These are phyloP conservation scores for Periophthalmus magnuspinnatus DNA, from an alignment of 2,797 vertebrate genomes.

Conservation along the genomic window DNA sequence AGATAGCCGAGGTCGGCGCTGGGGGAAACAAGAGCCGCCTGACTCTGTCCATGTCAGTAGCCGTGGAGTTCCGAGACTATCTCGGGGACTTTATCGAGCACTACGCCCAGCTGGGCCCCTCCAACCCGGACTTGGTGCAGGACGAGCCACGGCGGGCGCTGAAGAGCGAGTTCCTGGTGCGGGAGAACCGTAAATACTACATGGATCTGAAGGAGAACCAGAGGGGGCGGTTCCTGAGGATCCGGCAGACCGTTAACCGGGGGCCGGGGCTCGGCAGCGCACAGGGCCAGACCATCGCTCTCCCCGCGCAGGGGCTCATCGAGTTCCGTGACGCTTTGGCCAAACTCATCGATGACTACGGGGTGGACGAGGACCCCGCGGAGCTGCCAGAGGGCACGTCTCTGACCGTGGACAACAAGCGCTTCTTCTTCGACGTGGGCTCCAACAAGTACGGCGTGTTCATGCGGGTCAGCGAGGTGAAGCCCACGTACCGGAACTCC, in stretches of 20 bases:
- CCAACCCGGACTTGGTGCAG: constrained; percentile 92
- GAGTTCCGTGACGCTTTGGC: constrained; percentile 97
- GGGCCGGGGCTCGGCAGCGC: constrained; percentile 93
- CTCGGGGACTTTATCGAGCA: constrained; percentile 99
- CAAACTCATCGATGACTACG: constrained; percentile 98
- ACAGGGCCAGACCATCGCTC: constrained; percentile 97
- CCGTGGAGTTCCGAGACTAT: constrained; percentile 97
- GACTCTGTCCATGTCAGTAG: constrained; percentile 96
- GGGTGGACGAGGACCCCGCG: constrained; percentile 95
- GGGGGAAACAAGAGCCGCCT: constrained; percentile 96
- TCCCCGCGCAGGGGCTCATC: constrained; percentile 96
- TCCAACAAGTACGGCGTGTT: constrained; percentile 98
- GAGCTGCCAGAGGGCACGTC: constrained; percentile 98
- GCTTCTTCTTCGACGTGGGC: constrained; percentile 98
- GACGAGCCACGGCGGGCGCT: constrained; percentile 95
- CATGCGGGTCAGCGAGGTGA: constrained; percentile 98
- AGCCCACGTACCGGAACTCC: constrained; percentile 97
- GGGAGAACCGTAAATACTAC: constrained; percentile 99
- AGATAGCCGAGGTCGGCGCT: constrained; percentile 98
- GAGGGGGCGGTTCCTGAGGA: constrained; percentile 95
- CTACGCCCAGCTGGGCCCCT: constrained; percentile 95
- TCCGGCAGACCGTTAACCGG: constrained; percentile 98
- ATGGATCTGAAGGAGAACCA: constrained; percentile 99
- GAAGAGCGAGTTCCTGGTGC: constrained; percentile 95
- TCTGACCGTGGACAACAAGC: constrained; percentile 97